Evolutionary conservation across 2,888 invertebrate species (phyloP).

Genomic region (Nymphalis urticae): DNA sequence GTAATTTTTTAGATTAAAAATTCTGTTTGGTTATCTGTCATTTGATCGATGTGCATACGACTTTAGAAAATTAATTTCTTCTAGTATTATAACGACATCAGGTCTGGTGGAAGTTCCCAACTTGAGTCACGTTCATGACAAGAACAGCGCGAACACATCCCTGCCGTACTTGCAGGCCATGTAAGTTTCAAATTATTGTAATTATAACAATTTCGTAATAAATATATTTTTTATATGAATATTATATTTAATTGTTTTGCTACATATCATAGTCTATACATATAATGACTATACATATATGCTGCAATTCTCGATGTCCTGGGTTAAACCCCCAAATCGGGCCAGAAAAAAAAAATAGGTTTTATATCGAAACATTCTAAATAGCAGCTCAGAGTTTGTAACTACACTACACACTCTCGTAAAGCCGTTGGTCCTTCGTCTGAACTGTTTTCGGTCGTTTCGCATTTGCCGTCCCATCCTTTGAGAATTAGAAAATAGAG

Average conservation of each 20-base stretch:
- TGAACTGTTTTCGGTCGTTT: too few species aligned
- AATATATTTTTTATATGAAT: background rate
- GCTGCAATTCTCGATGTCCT: too few species aligned
- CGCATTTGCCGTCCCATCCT: too few species aligned
- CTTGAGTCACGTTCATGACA: constrained; percentile 81
- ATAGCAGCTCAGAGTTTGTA: too few species aligned
- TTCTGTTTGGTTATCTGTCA: background rate
- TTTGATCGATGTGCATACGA: background rate
- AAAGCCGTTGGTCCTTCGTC: too few species aligned
- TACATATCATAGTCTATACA: too few species aligned
- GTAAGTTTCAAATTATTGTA: constrained; percentile 77
- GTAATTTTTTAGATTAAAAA: background rate
- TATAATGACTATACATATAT: too few species aligned
- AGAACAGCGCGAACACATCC: constrained; percentile 56
- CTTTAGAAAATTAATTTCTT: constrained; percentile 12
- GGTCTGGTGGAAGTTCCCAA: constrained; percentile 85
- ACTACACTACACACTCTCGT: too few species aligned
- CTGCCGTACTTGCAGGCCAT: constrained; percentile 84
- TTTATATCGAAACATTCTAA: too few species aligned
- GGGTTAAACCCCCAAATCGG: too few species aligned
- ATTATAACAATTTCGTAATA: background rate
- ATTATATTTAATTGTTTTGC: background rate
- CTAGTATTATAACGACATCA: constrained; percentile 86
- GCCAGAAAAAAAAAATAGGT: too few species aligned
- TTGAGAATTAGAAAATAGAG: too few species aligned